Percentiles rank a stretch among this genome's conserved stretches.
phyloP scores from a whole-genome alignment of 2,888 invertebrate species.

The Herminia tarsipennalis region DNA sequence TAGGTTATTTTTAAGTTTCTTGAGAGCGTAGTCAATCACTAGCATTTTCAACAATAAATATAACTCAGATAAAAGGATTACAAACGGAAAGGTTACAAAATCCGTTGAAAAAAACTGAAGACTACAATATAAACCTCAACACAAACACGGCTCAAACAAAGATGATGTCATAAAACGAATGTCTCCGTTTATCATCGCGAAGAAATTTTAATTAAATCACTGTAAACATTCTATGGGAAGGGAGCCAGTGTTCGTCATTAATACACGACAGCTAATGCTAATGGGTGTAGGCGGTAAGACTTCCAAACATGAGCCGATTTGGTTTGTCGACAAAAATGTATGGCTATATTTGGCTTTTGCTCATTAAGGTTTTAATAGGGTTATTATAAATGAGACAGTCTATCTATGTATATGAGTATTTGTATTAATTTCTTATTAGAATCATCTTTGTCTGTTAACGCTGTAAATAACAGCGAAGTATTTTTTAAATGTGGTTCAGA shows the following conservation, averaged over 20 bases:
- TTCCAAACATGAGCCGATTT: constrained; percentile 40
- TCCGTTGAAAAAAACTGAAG: not conserved
- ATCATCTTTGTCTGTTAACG: no score
- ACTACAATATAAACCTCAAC: not conserved
- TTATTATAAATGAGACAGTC: constrained; percentile 14
- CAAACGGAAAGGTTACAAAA: no score
- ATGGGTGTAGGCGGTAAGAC: constrained; percentile 48
- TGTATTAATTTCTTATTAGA: no score
- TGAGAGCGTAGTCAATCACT: no score
- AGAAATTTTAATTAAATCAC: constrained; percentile 66
- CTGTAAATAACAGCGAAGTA: no score
- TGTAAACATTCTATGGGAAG: constrained; percentile 59
- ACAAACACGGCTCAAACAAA: constrained; percentile 1
- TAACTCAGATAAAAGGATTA: no score
- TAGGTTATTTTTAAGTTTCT: no score
- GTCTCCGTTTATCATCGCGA: constrained; percentile 49
- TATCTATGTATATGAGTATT: not conserved
- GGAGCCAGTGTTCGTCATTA: constrained; percentile 58
- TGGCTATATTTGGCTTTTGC: constrained; percentile 32
- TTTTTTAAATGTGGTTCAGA: no score
- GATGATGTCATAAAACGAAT: constrained; percentile 55
- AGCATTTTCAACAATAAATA: no score
- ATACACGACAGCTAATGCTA: constrained; percentile 61
- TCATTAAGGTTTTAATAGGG: constrained; percentile 35
- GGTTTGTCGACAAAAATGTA: constrained; percentile 32